Evolutionary conservation across 2,113 vertebrate genomes (phyloP).

Genomic region (Nothobranchius kuhntae): DNA sequence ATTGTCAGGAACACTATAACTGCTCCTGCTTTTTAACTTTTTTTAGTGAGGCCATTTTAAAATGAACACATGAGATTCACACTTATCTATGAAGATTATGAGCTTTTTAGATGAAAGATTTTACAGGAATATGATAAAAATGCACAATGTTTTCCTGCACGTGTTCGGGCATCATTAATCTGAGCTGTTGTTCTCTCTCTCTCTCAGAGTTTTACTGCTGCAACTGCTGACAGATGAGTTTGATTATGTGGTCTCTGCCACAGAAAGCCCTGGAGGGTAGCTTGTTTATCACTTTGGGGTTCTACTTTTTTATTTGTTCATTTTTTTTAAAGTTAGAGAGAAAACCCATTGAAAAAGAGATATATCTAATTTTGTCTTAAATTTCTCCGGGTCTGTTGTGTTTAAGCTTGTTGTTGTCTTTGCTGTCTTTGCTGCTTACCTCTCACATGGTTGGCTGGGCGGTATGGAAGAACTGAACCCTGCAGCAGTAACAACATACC

Average conservation of each 20-base stretch:
- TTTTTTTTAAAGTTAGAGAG: not conserved
- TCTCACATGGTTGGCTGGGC: slow-evolving; percentile 16
- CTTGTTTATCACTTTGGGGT: slow-evolving; percentile 41
- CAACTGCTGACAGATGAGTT: slow-evolving; percentile 68
- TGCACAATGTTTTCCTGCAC: too few species aligned
- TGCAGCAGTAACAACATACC: slow-evolving; percentile 6
- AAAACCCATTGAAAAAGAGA: not conserved
- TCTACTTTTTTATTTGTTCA: not conserved
- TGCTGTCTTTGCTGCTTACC: not conserved
- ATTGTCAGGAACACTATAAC: too few species aligned
- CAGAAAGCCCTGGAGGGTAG: slow-evolving; percentile 54
- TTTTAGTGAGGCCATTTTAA: too few species aligned
- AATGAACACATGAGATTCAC: too few species aligned
- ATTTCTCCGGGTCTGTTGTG: not conserved
- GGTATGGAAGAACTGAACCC: slow-evolving; percentile 6
- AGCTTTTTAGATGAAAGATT: too few species aligned
- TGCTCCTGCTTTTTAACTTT: too few species aligned
- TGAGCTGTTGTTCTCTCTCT: slow-evolving; percentile 25
- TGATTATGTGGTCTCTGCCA: slow-evolving; percentile 51
- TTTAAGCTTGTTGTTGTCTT: slow-evolving; percentile 11
- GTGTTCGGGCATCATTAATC: not conserved
- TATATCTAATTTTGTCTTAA: not conserved
- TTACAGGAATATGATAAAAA: too few species aligned
- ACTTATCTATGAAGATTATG: too few species aligned
- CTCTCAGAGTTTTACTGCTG: slow-evolving; percentile 17